Conservation (phyloP, 1,140 invertebrate species). For the Drosophila jambulina region DNA sequence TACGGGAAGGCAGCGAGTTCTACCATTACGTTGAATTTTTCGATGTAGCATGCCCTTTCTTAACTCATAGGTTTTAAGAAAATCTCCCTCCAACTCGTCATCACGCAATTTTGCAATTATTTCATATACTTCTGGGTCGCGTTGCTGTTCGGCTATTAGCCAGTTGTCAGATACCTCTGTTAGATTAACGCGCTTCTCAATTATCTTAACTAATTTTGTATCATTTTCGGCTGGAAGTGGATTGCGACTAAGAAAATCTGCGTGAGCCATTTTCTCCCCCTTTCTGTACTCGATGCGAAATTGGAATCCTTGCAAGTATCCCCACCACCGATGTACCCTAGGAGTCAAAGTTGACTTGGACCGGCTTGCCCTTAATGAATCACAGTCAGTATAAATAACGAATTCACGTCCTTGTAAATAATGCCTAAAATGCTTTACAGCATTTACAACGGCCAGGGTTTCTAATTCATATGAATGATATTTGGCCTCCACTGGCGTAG, state of each 20-base stretch:
- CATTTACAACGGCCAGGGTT: slow-evolving; percentile 20
- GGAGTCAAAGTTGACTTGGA: slow-evolving; percentile 25
- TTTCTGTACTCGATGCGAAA: slow-evolving; percentile 28
- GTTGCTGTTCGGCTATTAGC: neutral
- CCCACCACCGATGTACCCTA: slow-evolving; percentile 34
- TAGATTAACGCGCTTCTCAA: neutral
- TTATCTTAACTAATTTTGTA: neutral
- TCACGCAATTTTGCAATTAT: neutral
- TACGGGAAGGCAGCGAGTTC: neutral
- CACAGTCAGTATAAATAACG: slow-evolving; percentile 11
- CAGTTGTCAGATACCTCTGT: neutral
- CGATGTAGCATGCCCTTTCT: neutral
- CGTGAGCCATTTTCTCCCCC: slow-evolving; percentile 19
- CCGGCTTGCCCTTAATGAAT: slow-evolving; percentile 17
- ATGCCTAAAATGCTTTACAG: slow-evolving; percentile 25
- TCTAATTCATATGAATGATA: slow-evolving; percentile 34
- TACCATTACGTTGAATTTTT: neutral
- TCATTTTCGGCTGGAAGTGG: neutral
- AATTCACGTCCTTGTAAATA: slow-evolving; percentile 34
- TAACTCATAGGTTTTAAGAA: neutral
- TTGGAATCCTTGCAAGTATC: slow-evolving; percentile 20
- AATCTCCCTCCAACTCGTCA: neutral
- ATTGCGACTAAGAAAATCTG: slow-evolving; percentile 3
- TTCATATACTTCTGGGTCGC: neutral
- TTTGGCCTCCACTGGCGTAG: slow-evolving; percentile 12